phyloP scores from a whole-genome alignment of 2,113 vertebrate genomes.

The Alaudala cheleensis region DNA sequence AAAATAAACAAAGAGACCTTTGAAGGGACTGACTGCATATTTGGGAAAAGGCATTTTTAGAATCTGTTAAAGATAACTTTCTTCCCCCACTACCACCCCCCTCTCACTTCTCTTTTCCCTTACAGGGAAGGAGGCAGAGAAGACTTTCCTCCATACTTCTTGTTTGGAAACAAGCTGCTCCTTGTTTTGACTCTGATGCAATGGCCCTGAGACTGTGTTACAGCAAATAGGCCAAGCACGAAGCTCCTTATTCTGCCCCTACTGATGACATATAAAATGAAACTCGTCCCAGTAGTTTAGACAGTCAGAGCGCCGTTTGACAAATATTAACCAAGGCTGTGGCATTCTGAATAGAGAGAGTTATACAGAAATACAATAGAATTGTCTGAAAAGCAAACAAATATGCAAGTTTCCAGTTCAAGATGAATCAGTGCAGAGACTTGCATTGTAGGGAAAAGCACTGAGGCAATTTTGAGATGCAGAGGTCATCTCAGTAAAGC shows the following conservation, averaged over 20 bases:
- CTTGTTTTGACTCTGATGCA: constrained; percentile 78
- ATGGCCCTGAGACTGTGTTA: constrained; percentile 71
- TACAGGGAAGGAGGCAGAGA: constrained; percentile 59
- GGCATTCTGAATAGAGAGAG: constrained; percentile 23
- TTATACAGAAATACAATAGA: neutral
- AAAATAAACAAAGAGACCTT: constrained; percentile 85
- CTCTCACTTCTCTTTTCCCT: constrained; percentile 30
- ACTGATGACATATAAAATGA: constrained; percentile 72
- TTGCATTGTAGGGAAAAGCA: neutral
- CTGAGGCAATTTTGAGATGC: neutral
- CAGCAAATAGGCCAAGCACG: constrained; percentile 72
- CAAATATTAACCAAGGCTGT: constrained; percentile 73
- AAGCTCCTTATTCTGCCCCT: constrained; percentile 73
- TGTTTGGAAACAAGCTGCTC: constrained; percentile 79
- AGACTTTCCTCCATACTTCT: constrained; percentile 73
- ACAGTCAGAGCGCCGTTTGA: constrained; percentile 66
- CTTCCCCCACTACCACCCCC: constrained; percentile 14
- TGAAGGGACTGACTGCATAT: constrained; percentile 81
- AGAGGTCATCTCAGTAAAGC: neutral
- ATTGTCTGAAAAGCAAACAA: constrained; percentile 30
- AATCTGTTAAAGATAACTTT: constrained; percentile 85
- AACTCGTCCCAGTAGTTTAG: constrained; percentile 71
- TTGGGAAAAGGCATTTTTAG: constrained; percentile 85
- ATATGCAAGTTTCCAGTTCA: constrained; percentile 10
- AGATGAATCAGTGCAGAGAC: neutral